A percentile compares a stretch with the other conserved stretches of the same genome.
These are phyloP conservation scores for Poecile montanus DNA, from an alignment of 2,797 vertebrate genomes.

Conservation along the genomic window DNA sequence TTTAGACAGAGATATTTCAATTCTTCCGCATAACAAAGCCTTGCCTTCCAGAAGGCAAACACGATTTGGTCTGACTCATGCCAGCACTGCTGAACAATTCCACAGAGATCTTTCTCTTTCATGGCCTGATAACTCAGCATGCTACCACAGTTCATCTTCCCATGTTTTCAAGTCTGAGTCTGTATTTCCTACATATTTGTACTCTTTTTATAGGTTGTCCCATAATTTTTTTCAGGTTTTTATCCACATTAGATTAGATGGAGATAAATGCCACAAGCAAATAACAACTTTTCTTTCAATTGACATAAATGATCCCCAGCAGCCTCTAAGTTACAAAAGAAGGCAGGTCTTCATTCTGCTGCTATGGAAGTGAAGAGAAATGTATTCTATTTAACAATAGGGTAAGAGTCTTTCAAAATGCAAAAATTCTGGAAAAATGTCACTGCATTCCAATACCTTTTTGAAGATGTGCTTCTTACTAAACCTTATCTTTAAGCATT, in stretches of 20 bases:
- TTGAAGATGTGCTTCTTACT: not conserved
- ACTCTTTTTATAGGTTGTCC: not conserved
- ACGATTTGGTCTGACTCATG: conserved; percentile 32
- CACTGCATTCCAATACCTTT: not conserved
- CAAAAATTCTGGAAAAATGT: not conserved
- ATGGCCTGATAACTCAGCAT: conserved; percentile 42
- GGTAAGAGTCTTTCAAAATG: not conserved
- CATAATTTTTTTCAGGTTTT: not conserved
- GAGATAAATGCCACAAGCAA: not conserved
- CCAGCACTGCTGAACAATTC: conserved; percentile 32
- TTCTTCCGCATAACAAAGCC: conserved; percentile 9
- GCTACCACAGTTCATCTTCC: not conserved
- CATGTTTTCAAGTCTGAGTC: not conserved
- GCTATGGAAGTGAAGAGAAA: not conserved
- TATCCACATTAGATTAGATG: not conserved
- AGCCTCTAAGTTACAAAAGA: not conserved
- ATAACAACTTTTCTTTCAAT: not conserved
- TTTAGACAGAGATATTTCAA: conserved; percentile 52
- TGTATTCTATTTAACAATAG: not conserved
- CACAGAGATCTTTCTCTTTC: conserved; percentile 21
- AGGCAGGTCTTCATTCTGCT: not conserved
- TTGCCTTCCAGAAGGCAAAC: conserved; percentile 44
- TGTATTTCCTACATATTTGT: not conserved
- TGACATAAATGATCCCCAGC: conserved; percentile 2
- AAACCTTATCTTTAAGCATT: not conserved